Evolutionary conservation across 1,140 invertebrate species (phyloP).

Genomic region (Mizuhopecten yessoensis): DNA sequence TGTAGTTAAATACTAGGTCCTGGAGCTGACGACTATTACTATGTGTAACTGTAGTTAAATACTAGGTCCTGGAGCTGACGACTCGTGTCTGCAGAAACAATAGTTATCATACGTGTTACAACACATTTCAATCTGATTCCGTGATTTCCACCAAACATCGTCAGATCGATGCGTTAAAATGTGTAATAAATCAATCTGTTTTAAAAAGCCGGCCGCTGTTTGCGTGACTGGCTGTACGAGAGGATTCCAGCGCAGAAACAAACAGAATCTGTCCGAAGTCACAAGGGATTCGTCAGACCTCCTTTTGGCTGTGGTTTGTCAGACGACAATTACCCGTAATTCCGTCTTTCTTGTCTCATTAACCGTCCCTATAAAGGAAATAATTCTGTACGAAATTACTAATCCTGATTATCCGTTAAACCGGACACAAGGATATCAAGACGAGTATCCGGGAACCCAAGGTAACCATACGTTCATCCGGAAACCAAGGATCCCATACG

Average conservation of each 20-base stretch:
- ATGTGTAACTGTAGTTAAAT: too few species aligned
- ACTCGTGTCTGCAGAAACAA: neutral
- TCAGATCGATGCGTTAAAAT: neutral
- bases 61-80: neutral
- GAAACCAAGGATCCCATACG: too few species aligned
- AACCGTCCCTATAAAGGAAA: too few species aligned
- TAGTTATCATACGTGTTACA: constrained; percentile 24
- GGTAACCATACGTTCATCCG: too few species aligned
- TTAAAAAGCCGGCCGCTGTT: neutral
- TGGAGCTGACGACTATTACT: neutral
- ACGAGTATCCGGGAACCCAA: too few species aligned
- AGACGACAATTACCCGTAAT: neutral
- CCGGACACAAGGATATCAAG: too few species aligned
- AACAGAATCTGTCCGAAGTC: neutral
- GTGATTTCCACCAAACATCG: neutral
- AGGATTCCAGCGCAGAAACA: neutral
- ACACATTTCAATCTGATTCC: constrained; percentile 26
- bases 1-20: too few species aligned
- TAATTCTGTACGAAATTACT: neutral
- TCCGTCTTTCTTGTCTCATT: neutral
- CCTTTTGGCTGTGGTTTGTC: neutral
- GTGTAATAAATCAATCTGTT: neutral
- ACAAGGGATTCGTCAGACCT: neutral
- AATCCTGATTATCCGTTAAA: neutral
- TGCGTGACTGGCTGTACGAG: neutral